Conservation (phyloP, 2,113 vertebrate species). For the Semnornis frantzii region DNA sequence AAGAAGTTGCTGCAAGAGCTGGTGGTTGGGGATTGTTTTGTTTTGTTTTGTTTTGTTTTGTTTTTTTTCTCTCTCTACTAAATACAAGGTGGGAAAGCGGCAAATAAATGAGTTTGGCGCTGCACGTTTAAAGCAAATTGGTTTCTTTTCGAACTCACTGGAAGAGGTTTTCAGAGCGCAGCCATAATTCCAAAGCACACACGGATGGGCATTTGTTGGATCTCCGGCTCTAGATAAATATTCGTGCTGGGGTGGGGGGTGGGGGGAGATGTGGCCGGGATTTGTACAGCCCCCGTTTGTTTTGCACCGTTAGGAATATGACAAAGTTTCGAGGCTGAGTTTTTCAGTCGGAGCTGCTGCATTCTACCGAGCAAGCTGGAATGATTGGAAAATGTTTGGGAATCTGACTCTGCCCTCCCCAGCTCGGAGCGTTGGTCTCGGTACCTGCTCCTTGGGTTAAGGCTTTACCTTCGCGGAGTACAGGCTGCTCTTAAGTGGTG, state of each 20-base stretch:
- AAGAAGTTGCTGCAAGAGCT: not conserved
- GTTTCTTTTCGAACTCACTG: not conserved
- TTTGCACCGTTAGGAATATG: rapidly evolving
- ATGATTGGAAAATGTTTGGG: not conserved
- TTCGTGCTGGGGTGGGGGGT: no score
- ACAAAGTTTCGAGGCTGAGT: not conserved
- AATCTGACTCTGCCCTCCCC: not conserved
- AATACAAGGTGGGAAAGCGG: not conserved
- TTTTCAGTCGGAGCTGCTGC: not conserved
- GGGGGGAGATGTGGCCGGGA: rapidly evolving
- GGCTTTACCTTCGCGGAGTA: not conserved
- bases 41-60: not conserved
- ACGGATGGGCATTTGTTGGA: not conserved
- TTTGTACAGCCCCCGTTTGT: not conserved
- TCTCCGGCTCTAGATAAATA: not conserved
- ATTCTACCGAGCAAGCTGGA: not conserved
- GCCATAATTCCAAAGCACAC: rapidly evolving
- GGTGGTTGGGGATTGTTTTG: not conserved
- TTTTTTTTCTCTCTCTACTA: not conserved
- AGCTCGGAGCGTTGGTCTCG: not conserved
- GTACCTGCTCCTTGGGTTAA: not conserved
- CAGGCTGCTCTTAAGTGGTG: not conserved
- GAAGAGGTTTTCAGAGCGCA: not conserved
- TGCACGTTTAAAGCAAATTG: not conserved
- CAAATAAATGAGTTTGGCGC: rapidly evolving